phyloP scores from a whole-genome alignment of 1,140 invertebrate genomes.

The Aphelenchoides fujianensis region DNA sequence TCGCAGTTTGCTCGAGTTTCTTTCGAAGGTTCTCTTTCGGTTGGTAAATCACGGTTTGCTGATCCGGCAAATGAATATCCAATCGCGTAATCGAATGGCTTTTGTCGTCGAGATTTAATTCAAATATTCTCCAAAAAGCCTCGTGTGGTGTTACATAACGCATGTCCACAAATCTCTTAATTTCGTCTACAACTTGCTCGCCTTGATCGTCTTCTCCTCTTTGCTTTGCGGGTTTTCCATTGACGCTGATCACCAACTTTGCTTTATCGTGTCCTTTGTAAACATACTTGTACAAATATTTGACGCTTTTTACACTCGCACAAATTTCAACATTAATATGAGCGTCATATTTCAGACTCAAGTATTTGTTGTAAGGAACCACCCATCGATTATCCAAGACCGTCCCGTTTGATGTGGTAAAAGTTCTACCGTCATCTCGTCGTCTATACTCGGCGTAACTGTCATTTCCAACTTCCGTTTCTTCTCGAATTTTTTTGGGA shows the following conservation, averaged over 20 bases:
- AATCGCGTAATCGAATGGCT: conserved; percentile 63
- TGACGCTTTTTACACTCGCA: conserved; percentile 66
- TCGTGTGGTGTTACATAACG: conserved; percentile 64
- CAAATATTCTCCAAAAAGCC: conserved; percentile 63
- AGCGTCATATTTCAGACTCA: conserved; percentile 65
- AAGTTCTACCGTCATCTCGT: conserved; percentile 28
- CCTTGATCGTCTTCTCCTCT: too few relatives aligned
- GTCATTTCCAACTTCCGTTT: conserved; percentile 26
- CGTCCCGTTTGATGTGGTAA: conserved; percentile 10
- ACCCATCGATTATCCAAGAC: conserved; percentile 66
- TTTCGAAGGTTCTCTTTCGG: conserved; percentile 40
- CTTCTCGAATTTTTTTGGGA: conserved; percentile 31
- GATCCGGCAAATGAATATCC: conserved; percentile 62
- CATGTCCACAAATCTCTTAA: conserved; percentile 59
- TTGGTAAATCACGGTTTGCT: conserved; percentile 63
- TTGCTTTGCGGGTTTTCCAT: too few relatives aligned
- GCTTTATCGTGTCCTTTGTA: conserved; percentile 64
- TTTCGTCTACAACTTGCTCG: conserved; percentile 58
- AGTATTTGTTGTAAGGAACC: conserved; percentile 66
- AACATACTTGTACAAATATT: conserved; percentile 64
- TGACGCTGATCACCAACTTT: conserved; percentile 8
- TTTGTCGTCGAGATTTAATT: conserved; percentile 61
- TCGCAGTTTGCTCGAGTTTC: background rate
- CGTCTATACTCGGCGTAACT: conserved; percentile 32
- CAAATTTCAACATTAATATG: conserved; percentile 67